phyloP scores from a whole-genome alignment of 2,113 vertebrate genomes.

The Vulpes ferrilata region DNA sequence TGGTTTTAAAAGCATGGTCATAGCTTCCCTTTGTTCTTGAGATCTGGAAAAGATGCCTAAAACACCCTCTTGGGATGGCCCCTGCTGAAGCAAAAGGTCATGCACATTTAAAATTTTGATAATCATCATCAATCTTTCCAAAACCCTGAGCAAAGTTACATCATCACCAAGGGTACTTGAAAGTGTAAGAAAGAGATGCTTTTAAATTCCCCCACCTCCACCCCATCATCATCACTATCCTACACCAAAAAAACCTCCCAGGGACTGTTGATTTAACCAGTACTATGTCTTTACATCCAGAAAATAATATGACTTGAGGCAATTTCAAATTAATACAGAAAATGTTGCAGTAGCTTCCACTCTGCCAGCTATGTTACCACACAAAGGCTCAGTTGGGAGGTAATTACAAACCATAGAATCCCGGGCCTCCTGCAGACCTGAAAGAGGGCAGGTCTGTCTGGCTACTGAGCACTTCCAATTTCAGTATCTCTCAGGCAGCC shows the following conservation, averaged over 20 bases:
- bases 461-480: slow-evolving; percentile 54
- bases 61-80: neutral
- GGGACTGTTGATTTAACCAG: slow-evolving; percentile 60
- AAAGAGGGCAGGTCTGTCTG: slow-evolving; percentile 32
- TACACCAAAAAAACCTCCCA: neutral
- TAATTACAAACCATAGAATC: slow-evolving; percentile 75
- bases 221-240: neutral
- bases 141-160: neutral
- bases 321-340: slow-evolving; percentile 74
- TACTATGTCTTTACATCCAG: slow-evolving; percentile 63
- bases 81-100: neutral
- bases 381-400: slow-evolving; percentile 73
- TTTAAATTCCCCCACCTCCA: neutral
- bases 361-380: slow-evolving; percentile 49
- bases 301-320: slow-evolving; percentile 72
- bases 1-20: neutral
- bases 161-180: neutral
- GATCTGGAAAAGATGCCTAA: neutral
- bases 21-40: neutral
- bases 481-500: slow-evolving; percentile 56
- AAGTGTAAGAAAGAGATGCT: neutral
- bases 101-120: neutral
- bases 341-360: slow-evolving; percentile 22
- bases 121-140: neutral
- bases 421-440: slow-evolving; percentile 12